Evolutionary conservation across 2,888 invertebrate genomes (phyloP).

Genomic region (Morpho achilles): DNA sequence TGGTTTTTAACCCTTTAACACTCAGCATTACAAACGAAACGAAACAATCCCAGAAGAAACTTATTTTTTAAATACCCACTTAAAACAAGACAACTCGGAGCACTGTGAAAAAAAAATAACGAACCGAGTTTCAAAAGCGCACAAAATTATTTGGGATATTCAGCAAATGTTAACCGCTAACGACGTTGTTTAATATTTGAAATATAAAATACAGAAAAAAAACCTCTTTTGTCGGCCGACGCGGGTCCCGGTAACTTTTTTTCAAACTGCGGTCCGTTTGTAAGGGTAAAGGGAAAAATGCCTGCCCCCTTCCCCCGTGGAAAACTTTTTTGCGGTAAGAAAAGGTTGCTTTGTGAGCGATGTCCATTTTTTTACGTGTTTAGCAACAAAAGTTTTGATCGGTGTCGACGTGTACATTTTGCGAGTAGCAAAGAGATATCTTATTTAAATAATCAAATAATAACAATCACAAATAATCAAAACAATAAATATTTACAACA

Average conservation of each 20-base stretch:
- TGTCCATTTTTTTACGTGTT: slow-evolving; percentile 32
- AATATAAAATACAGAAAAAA: slow-evolving; percentile 63
- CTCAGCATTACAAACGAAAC: slow-evolving; percentile 27
- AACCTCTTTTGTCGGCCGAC: slow-evolving; percentile 62
- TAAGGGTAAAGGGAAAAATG: slow-evolving; percentile 67
- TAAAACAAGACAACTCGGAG: slow-evolving; percentile 49
- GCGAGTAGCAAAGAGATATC: slow-evolving; percentile 9
- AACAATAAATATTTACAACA: too few species aligned
- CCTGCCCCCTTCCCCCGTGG: slow-evolving; percentile 47
- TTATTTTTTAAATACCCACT: slow-evolving; percentile 40
- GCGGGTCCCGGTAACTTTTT: slow-evolving; percentile 62
- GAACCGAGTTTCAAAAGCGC: slow-evolving; percentile 41
- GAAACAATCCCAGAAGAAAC: slow-evolving; percentile 39
- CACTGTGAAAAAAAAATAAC: slow-evolving; percentile 44
- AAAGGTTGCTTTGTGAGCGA: slow-evolving; percentile 65
- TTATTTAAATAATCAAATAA: background rate
- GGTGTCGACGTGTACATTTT: slow-evolving; percentile 50
- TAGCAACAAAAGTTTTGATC: slow-evolving; percentile 21
- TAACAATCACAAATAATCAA: too few species aligned
- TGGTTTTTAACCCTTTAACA: slow-evolving; percentile 24
- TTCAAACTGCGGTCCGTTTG: slow-evolving; percentile 73
- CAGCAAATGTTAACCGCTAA: slow-evolving; percentile 74
- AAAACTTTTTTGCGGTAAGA: slow-evolving; percentile 77
- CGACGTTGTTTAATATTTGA: slow-evolving; percentile 72
- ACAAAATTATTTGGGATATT: slow-evolving; percentile 72